Percentiles rank a stretch among this genome's conserved stretches.
Conservation (phyloP, 2,888 invertebrate genomes). For the Cryptops parisi region DNA sequence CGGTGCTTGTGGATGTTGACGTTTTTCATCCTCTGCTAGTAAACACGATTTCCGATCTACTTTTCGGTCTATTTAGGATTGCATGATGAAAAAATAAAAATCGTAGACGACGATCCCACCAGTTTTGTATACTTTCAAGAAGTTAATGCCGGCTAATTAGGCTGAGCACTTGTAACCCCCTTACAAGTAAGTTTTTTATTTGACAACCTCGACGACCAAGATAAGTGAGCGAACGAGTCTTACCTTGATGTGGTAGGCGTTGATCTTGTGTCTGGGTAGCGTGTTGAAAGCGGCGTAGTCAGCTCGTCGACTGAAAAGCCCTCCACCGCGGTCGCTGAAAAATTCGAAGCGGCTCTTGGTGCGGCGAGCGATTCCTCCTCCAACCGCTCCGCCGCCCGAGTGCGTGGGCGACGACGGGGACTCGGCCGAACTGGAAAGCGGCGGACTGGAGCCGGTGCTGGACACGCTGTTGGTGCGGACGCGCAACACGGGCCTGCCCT, state of each 20-base stretch:
- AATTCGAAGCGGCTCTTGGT: slow-evolving; percentile 10
- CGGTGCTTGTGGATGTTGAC: too few relatives aligned
- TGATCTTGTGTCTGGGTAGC: slow-evolving; percentile 87
- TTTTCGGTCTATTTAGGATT: too few relatives aligned
- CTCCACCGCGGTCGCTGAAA: slow-evolving; percentile 50
- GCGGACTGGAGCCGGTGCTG: slow-evolving; percentile 32
- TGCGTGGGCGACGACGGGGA: slow-evolving; percentile 16
- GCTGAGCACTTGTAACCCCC: too few relatives aligned
- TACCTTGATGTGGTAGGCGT: slow-evolving; percentile 99
- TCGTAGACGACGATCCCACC: too few relatives aligned
- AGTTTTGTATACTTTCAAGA: too few relatives aligned
- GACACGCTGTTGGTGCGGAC: slow-evolving; percentile 31
- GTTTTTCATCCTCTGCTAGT: too few relatives aligned
- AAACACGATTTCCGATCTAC: too few relatives aligned
- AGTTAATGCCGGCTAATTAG: too few relatives aligned
- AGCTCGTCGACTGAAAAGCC: slow-evolving; percentile 76
- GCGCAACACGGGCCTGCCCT: slow-evolving; percentile 18
- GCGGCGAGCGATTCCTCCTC: slow-evolving; percentile 6
- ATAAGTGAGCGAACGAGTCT: too few relatives aligned
- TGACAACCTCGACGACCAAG: too few relatives aligned
- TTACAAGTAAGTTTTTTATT: too few relatives aligned
- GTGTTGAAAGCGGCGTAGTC: slow-evolving; percentile 91
- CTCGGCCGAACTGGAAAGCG: slow-evolving; percentile 24
- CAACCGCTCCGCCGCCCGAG: slow-evolving; percentile 4
- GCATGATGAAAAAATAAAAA: too few relatives aligned